Conservation (phyloP, 2,113 vertebrate species). For the Emberiza fucata region DNA sequence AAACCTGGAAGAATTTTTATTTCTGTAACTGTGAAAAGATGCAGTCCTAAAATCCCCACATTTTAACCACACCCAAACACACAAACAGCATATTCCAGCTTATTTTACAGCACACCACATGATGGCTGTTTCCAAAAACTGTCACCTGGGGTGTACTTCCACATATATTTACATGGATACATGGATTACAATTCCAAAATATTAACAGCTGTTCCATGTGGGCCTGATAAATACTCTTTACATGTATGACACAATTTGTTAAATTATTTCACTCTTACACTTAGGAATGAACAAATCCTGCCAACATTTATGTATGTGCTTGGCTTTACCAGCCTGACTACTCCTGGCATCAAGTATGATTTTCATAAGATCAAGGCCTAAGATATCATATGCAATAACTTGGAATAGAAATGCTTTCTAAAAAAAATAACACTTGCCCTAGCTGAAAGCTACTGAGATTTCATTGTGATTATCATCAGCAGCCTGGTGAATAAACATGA, state of each 20-base stretch:
- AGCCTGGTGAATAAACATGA: neutral
- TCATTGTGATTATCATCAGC: neutral
- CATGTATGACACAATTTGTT: neutral
- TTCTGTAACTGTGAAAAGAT: neutral
- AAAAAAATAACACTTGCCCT: neutral
- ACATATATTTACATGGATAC: neutral
- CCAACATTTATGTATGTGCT: neutral
- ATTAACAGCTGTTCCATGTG: neutral
- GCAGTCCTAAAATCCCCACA: neutral
- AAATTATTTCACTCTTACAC: neutral
- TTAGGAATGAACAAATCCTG: neutral
- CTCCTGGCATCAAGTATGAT: neutral
- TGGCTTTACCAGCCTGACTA: conserved; percentile 17
- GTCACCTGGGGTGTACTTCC: neutral
- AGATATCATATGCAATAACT: conserved; percentile 5
- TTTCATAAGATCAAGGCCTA: neutral
- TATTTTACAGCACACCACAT: neutral
- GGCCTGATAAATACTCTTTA: neutral
- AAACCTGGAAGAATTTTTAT: neutral
- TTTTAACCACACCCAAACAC: neutral
- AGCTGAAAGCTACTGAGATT: conserved; percentile 21
- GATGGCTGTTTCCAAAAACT: neutral
- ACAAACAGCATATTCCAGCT: neutral
- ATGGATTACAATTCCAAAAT: neutral
- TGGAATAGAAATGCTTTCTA: neutral